Evolutionary conservation across 2,113 vertebrate species (phyloP).

Genomic region (Phrynosoma blainvillii): DNA sequence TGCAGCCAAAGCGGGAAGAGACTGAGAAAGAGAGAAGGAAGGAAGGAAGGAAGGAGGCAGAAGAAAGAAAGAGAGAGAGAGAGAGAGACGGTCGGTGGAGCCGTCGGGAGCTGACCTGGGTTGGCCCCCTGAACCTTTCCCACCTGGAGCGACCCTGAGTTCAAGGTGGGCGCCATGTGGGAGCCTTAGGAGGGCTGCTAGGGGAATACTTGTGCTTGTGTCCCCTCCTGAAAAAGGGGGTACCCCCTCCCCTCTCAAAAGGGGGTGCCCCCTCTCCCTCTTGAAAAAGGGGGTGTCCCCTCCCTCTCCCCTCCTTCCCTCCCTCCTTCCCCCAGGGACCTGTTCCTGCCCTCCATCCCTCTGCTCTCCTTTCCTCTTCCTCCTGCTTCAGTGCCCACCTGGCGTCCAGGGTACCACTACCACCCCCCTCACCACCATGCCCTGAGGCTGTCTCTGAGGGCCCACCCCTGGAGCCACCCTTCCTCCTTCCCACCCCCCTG

Average conservation of each 20-base stretch:
- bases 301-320: too few species aligned
- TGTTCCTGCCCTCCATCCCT: rapidly evolving
- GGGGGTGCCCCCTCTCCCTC: neutral
- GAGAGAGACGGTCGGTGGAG: neutral
- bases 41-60: too few species aligned
- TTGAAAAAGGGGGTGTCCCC: neutral
- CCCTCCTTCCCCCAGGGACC: too few species aligned
- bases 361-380: too few species aligned
- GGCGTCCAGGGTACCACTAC: neutral
- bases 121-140: neutral
- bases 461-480: neutral
- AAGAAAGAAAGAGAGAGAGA: too few species aligned
- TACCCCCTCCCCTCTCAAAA: too few species aligned
- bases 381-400: too few species aligned
- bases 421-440: conserved; percentile 29
- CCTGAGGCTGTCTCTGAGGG: neutral
- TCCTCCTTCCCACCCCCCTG: neutral
- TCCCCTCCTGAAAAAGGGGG: neutral
- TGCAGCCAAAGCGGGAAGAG: neutral
- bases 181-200: neutral
- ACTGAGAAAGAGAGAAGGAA: neutral
- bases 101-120: neutral
- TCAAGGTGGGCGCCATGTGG: neutral
- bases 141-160: neutral
- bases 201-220: too few species aligned